These are phyloP conservation scores for Drosophila suzukii DNA, from an alignment of 1,140 invertebrate species.

Conservation along the genomic window DNA sequence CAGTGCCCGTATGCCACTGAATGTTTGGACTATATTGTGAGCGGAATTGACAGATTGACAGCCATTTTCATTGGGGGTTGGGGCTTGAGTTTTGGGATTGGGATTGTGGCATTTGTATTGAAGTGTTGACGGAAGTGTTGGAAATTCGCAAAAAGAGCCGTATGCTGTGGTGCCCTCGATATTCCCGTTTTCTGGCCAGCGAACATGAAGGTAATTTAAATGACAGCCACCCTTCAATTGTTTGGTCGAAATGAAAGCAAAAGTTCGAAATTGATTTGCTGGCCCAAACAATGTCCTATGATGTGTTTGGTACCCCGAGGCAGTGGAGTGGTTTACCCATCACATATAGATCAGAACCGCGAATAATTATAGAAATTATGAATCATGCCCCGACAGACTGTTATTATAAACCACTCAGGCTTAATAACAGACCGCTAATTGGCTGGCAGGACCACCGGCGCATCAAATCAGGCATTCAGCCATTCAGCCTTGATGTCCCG, in stretches of 20 bases:
- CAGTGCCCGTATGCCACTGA: constrained; percentile 5
- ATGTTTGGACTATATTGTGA: constrained; percentile 23
- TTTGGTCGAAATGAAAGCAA: constrained; percentile 64
- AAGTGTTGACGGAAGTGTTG: constrained; percentile 80
- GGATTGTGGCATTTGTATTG: constrained; percentile 51
- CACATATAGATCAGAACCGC: constrained; percentile 8
- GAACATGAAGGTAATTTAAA: constrained; percentile 81
- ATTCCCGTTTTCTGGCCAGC: constrained; percentile 15
- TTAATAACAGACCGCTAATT: constrained; percentile 79
- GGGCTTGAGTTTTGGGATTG: constrained; percentile 5
- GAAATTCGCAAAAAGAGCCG: constrained; percentile 73
- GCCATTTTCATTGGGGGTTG: constrained; percentile 56
- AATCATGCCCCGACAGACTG: constrained; percentile 45
- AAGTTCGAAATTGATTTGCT: constrained; percentile 53
- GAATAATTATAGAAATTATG: constrained; percentile 74
- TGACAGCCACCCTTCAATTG: constrained; percentile 55
- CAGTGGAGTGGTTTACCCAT: not conserved
- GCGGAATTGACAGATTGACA: constrained; percentile 76
- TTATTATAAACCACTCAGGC: constrained; percentile 82
- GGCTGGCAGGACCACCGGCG: constrained; percentile 76
- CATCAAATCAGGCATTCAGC: constrained; percentile 67
- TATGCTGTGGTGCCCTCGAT: constrained; percentile 32
- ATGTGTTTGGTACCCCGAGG: not conserved
- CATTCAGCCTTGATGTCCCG: constrained; percentile 29
- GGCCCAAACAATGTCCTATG: constrained; percentile 23